Base-by-base conservation (phyloP, 2,888 invertebrate species). In the Nomada hirtipes region DNA sequence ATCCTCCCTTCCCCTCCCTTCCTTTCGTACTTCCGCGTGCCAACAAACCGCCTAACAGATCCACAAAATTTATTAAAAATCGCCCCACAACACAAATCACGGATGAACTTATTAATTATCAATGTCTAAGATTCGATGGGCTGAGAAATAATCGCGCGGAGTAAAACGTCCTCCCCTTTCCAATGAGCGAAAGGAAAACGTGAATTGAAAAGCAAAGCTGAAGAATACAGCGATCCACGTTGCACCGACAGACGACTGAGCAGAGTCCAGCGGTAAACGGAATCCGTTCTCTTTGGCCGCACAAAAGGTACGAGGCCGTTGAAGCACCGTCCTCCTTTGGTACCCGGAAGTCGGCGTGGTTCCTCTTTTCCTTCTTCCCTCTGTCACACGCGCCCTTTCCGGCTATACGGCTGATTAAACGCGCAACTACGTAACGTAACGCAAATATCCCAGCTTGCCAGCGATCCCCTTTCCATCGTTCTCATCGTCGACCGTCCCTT, bases 371-470 rank as follows among this genome's bases (percentile, higher is more conserved):
- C 88, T 87, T 90, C 88, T 88, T 87, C 89, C 90, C 86, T 89
- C 89, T 71, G 70, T 89, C 89, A 91, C 91, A 89, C 90, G 89
- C 85, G 87, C 89, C 89, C 86, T 91, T 90, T 89, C 90, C 86
- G 89, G 84, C 88, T 89, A 89, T 91, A 93, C 90, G 92, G 92
- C 91, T 93, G 93, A 93, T 93, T 93, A 93, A 93, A 93, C 93
- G 93, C 91, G 91, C 92, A 93, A 92, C 93, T 93, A 92, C 92
- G 91, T 92, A 92, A 92, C 92, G 91, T 89, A 90, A 93, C 90
- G 93, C 91, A 93, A 93, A 93, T 92, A 93, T 89, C 91, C 91
- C 89, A 88, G 89, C 87, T 18, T 89, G 86, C 84, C 88, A 81
- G 65, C 68, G 44, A n/a, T 57, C 60, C 44, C 76, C 74, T 70